Base-by-base conservation (phyloP, 2,888 invertebrate species). In the Nemotelus pantherinus region DNA sequence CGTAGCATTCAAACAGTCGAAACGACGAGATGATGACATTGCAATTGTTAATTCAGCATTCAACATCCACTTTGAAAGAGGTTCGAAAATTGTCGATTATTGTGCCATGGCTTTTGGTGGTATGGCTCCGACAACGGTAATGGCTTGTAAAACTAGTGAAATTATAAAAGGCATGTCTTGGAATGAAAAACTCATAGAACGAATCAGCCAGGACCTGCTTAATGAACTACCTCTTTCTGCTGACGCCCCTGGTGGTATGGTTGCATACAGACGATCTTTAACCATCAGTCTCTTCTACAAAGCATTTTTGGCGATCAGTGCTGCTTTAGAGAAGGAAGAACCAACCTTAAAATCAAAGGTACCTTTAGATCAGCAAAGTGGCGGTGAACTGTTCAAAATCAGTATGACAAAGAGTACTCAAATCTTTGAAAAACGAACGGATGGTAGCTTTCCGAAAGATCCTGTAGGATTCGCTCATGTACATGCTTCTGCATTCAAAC, bases 11-110 rank as follows among this genome's bases (percentile, higher is more conserved):
- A 98, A 98, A 86, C 98, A 98, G 89, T 94, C 98, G 0, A 93
- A 94, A 83, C 88, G 98, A 79, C 90, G 95, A 77, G 98, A 98
- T 82, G 98, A 98, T 85, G 98, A 98, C 85, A 98, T 98, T 81
- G 95, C 98, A 2, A 97, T 98, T 82, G 98, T 98, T 0, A 98
- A 97, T 83, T 92, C 94, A 77, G 94, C 94, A 0, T 89, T 97
- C 80, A 93, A 92, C 83, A 90, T 97, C 0, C 87, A 84, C 67
- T 91, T 97, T 80, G 86, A 91, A 82, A 84, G 88, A 3, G 84
- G 87, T 55, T 87, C 88, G 2, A 88, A 88, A 79, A 85, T 88
- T n/a, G 89, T 96, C 53, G 86, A 90, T 76, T 88, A 92, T 64
- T 89, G 93, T 47, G 88, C 89, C 77, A 86, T 97, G 80, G 93